Base-by-base conservation (phyloP, 2,888 invertebrate species). In the Protonemura montana region DNA sequence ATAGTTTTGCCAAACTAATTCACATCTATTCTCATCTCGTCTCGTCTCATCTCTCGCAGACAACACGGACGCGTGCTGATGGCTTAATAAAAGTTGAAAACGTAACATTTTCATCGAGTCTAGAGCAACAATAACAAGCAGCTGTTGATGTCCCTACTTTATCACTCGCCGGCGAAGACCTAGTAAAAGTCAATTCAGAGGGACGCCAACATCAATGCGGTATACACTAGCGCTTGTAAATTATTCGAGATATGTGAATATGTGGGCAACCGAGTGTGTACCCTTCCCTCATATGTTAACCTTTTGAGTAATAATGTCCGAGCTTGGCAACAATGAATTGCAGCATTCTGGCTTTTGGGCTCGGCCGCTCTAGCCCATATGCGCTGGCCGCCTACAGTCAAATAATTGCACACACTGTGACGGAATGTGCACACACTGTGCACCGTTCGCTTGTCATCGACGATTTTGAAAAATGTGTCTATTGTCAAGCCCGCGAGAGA, bases 121-220 rank as follows among this genome's bases (percentile, higher is more conserved):
- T 59, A 59, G 59, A 3, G 59, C 59, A 59, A 59, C 59, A 59
- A 59, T 59, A 59, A 59, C 59, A 59, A 2, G 59, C 59, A 59
- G 59, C 59, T 59, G 59, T 59, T 59, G 59, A 59, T 59, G 59
- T 59, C 59, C 21, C 59, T 59, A 59, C 59, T 59, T 59, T 59
- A 59, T 59, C 59, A 59, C 59, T 59, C 16, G 41, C 59, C 16
- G 13, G 59, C 13, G 59, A 59, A 59, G 16, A 59, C 13, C 59
- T 59, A 21, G 59, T 59, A 59, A 59, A 59, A 59, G 59, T 59
- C 59, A 59, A 59, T 59, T 59, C 59, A 2, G 59, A 59, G 21
- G 16, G 59, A 21, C 7, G 59, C 59, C 59, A 59, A 21, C 59
- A 59, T 59, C 21, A 59, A 59, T 59, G 59, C 13, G 59, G 35